Evolutionary conservation across 2,797 vertebrate genomes (phyloP).

Genomic region (Austrolebias charrua): DNA sequence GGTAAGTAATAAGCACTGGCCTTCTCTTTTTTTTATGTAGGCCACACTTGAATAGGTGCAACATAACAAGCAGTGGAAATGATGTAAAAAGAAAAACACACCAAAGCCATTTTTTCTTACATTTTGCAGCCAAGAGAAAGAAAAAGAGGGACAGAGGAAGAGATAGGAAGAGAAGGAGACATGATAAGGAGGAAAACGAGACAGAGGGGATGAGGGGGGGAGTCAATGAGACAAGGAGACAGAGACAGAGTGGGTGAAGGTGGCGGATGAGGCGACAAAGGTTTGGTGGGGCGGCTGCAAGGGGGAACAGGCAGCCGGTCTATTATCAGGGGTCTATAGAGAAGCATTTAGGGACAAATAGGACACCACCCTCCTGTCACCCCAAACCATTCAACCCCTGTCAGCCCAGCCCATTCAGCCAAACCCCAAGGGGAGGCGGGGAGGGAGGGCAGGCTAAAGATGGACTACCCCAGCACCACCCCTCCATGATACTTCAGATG

Average conservation of each 20-base stretch:
- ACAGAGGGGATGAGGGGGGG: conserved; percentile 61
- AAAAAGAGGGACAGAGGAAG: conserved; percentile 67
- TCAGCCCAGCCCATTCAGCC: conserved; percentile 88
- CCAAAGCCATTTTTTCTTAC: not conserved
- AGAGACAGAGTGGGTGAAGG: conserved; percentile 76
- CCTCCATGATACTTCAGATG: conserved; percentile 72
- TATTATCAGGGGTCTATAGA: conserved; percentile 91
- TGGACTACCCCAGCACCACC: conserved; percentile 76
- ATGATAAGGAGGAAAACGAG: conserved; percentile 78
- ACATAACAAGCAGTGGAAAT: conserved; percentile 43
- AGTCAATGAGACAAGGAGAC: conserved; percentile 74
- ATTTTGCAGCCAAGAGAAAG: conserved; percentile 15
- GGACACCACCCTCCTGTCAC: conserved; percentile 87
- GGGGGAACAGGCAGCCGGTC: conserved; percentile 87
- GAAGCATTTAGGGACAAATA: conserved; percentile 87
- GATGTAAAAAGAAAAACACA: not conserved
- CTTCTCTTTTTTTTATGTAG: conserved; percentile 46
- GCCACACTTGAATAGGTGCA: conserved; percentile 30
- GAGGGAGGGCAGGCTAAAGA: conserved; percentile 70
- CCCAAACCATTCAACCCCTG: conserved; percentile 88
- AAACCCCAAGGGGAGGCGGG: conserved; percentile 75
- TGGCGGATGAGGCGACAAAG: conserved; percentile 50
- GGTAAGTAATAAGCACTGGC: conserved; percentile 62
- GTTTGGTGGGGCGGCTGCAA: conserved; percentile 78
- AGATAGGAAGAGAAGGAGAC: conserved; percentile 77